A percentile compares a stretch with the other conserved stretches of the same genome.
Conservation (phyloP, 2,797 vertebrate species). For the Thamnophis elegans region DNA sequence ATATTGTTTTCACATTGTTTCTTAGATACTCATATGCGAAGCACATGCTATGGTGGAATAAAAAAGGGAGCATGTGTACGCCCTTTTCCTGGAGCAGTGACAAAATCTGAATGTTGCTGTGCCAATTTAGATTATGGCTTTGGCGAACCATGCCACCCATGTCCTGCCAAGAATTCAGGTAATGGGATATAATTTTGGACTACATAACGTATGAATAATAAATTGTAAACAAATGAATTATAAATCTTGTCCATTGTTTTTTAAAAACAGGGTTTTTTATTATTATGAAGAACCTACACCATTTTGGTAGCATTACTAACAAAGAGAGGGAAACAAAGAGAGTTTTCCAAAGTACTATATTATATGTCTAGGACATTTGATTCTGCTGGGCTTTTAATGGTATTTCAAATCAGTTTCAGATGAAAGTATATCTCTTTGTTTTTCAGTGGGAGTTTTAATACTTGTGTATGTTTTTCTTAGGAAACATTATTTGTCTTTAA, state of each 20-base stretch:
- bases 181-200: conserved; percentile 2
- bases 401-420: conserved; percentile 6
- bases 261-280: neutral
- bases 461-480: neutral
- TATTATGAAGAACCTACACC: neutral
- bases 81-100: conserved; percentile 74
- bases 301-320: neutral
- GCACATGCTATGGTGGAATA: conserved; percentile 77
- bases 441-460: neutral
- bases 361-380: neutral
- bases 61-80: conserved; percentile 71
- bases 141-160: conserved; percentile 75
- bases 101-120: conserved; percentile 80
- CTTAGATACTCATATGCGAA: conserved; percentile 79
- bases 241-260: neutral
- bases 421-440: neutral
- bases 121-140: conserved; percentile 76
- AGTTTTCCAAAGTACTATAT: neutral
- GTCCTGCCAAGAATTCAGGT: conserved; percentile 75
- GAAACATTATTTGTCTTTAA: neutral
- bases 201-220: neutral
- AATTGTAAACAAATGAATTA: neutral
- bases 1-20: neutral
- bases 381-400: neutral
- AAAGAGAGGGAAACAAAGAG: neutral